Conservation (phyloP, 2,888 invertebrate genomes). For the Brachyptera risi region DNA sequence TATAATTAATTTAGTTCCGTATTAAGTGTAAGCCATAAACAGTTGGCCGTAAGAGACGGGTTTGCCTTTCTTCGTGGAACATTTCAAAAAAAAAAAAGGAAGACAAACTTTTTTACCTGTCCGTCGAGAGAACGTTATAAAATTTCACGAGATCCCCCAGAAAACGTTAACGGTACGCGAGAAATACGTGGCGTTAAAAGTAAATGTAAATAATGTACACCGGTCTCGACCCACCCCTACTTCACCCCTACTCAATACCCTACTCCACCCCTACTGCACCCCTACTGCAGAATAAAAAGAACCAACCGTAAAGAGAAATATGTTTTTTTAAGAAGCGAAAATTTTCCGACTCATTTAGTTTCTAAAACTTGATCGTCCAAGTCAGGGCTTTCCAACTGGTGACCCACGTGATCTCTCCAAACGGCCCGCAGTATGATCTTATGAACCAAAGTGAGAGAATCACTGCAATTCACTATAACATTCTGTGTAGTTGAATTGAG, state of each 20-base stretch:
- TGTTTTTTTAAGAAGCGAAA: slow-evolving; percentile 11
- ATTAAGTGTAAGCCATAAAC: slow-evolving; percentile 23
- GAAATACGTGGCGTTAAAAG: slow-evolving; percentile 34
- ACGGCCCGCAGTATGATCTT: too few species aligned
- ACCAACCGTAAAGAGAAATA: slow-evolving; percentile 15
- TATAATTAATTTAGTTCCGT: slow-evolving; percentile 20
- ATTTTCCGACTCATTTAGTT: slow-evolving; percentile 22
- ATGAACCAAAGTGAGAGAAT: too few species aligned
- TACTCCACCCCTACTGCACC: slow-evolving; percentile 22
- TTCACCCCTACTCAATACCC: too few species aligned
- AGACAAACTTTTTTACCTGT: slow-evolving; percentile 33
- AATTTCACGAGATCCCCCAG: slow-evolving; percentile 32
- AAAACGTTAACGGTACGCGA: slow-evolving; percentile 32
- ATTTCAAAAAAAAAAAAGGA: slow-evolving; percentile 27
- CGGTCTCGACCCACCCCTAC: slow-evolving; percentile 25
- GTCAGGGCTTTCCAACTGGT: too few species aligned
- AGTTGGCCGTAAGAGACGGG: slow-evolving; percentile 17
- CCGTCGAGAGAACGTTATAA: slow-evolving; percentile 33
- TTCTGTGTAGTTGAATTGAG: too few species aligned
- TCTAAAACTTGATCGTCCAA: background rate
- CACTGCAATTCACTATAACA: too few species aligned
- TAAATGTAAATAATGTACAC: slow-evolving; percentile 34
- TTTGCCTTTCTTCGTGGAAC: slow-evolving; percentile 12
- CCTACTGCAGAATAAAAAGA: slow-evolving; percentile 27
- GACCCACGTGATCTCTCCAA: too few species aligned